Evolutionary conservation across 2,113 vertebrate genomes (phyloP).

Genomic region (Dipodomys stephensi): DNA sequence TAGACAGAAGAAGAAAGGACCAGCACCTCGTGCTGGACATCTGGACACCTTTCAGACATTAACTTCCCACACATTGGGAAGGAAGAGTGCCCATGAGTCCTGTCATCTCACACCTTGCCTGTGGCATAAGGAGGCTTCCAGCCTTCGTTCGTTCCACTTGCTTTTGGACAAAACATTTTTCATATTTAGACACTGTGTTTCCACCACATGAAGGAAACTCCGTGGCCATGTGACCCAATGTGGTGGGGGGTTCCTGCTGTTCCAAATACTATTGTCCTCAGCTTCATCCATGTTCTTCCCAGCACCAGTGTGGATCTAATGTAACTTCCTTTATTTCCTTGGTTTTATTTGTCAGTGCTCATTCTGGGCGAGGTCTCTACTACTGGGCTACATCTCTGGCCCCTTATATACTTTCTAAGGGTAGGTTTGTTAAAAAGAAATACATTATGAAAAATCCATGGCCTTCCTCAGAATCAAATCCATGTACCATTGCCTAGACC

Average conservation of each 20-base stretch:
- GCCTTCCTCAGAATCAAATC: conserved; percentile 10
- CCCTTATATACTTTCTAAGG: not conserved
- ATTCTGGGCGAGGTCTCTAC: no score
- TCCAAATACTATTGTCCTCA: not conserved
- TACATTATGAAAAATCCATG: not conserved
- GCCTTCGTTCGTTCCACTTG: not conserved
- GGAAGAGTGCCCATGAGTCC: no score
- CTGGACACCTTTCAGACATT: not conserved
- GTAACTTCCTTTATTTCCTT: no score
- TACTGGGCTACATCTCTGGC: no score
- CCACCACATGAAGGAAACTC: not conserved
- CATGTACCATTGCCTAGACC: not conserved
- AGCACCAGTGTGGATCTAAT: no score
- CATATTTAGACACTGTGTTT: not conserved
- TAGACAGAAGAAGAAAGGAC: not conserved
- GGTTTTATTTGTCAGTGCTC: no score
- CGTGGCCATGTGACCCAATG: accelerated
- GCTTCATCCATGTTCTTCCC: not conserved
- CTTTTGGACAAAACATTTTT: conserved; percentile 19
- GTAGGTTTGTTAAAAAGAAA: not conserved
- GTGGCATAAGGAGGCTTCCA: not conserved
- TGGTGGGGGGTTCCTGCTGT: not conserved
- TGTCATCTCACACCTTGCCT: not conserved
- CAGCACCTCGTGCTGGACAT: not conserved
- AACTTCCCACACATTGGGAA: not conserved